Evolutionary conservation across 2,797 vertebrate genomes (phyloP).

Genomic region (Cossypha caffra): DNA sequence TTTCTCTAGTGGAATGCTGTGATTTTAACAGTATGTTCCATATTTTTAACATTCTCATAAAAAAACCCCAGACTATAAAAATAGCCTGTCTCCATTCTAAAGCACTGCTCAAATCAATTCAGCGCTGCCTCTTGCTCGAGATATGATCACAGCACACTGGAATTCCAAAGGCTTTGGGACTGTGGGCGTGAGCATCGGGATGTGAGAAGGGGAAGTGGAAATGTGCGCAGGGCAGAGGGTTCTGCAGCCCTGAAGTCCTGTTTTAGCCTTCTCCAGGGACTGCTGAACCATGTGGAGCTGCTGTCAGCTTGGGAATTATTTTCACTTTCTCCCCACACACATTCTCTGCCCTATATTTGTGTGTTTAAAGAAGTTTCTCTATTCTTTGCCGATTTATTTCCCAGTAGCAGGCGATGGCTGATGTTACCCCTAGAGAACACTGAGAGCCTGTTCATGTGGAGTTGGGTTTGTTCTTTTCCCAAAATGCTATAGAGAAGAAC

Average conservation of each 20-base stretch:
- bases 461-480: neutral
- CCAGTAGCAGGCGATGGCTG: rapidly evolving
- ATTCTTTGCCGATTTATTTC: neutral
- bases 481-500: neutral
- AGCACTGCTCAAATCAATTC: neutral
- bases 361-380: neutral
- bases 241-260: neutral
- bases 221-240: neutral
- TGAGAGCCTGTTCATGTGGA: rapidly evolving
- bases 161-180: neutral
- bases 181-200: rapidly evolving
- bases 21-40: neutral
- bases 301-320: constrained; percentile 7
- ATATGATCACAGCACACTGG: neutral
- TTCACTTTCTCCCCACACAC: neutral
- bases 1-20: neutral
- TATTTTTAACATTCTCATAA: neutral
- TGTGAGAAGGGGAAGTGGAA: neutral
- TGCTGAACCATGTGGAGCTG: neutral
- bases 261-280: neutral
- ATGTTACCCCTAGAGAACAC: neutral
- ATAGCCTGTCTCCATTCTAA: neutral
- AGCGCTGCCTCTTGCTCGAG: rapidly evolving
- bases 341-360: neutral
- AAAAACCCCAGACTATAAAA: neutral